These are phyloP conservation scores for Harpagoxenus sublaevis DNA, from an alignment of 2,888 invertebrate species.

Conservation along the genomic window DNA sequence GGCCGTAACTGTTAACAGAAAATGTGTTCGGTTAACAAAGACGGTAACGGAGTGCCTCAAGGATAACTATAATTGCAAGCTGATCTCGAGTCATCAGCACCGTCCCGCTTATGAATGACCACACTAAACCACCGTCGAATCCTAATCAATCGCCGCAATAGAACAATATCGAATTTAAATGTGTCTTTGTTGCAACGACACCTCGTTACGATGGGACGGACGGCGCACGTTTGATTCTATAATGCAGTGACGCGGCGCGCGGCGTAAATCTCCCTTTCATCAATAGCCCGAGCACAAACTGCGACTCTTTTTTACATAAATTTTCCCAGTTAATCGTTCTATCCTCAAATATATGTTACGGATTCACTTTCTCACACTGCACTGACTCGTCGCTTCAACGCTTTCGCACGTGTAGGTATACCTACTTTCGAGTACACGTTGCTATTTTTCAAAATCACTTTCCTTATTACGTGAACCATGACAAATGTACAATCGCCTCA, in stretches of 20 bases:
- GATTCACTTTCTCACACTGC: not conserved
- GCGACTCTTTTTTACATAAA: constrained; percentile 1
- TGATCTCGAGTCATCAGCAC: constrained; percentile 13
- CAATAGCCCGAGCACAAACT: not conserved
- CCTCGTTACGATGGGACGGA: not conserved
- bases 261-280: not conserved
- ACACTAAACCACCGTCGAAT: constrained; percentile 31
- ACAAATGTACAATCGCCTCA: not conserved
- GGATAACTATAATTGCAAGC: constrained; percentile 33
- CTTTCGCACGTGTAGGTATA: not conserved
- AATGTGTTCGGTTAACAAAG: constrained; percentile 26
- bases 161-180: constrained; percentile 12
- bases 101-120: constrained; percentile 33
- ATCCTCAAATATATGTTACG: not conserved
- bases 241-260: not conserved
- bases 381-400: not conserved
- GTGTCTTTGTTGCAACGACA: constrained; percentile 5
- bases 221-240: not conserved
- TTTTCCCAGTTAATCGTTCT: not conserved
- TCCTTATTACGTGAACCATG: not conserved
- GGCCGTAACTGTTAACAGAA: constrained; percentile 32
- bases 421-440: not conserved
- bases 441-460: not conserved
- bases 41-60: constrained; percentile 21
- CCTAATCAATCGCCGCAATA: constrained; percentile 10